Evolutionary conservation across 2,113 vertebrate species (phyloP).

Genomic region (Hypanus sabinus): DNA sequence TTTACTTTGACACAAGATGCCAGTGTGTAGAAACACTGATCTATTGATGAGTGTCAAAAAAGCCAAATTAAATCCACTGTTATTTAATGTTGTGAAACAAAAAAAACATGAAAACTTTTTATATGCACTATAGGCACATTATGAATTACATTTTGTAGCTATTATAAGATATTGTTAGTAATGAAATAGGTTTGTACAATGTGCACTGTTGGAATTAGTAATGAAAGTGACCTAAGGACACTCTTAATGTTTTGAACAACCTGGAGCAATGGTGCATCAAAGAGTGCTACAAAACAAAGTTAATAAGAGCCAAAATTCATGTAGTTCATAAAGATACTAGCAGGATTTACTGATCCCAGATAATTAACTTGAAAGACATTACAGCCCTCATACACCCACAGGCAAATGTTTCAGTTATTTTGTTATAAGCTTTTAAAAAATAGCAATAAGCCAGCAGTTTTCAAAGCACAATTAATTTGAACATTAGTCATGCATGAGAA

Average conservation of each 20-base stretch:
- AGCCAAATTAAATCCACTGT: no score
- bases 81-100: no score
- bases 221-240: background rate
- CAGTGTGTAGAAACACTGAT: no score
- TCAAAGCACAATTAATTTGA: background rate
- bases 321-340: background rate
- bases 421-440: background rate
- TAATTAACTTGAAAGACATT: background rate
- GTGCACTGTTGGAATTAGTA: background rate
- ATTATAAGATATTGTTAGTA: background rate
- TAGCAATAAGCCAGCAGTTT: background rate
- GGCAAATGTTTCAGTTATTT: background rate
- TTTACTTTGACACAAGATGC: no score
- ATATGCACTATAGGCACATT: no score
- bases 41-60: no score
- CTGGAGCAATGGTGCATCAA: background rate
- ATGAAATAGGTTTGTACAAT: background rate
- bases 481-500: slow-evolving; percentile 6
- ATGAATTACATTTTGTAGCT: background rate
- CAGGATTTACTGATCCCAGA: background rate
- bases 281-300: no score
- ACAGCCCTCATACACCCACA: background rate
- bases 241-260: no score
- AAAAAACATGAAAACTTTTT: no score
- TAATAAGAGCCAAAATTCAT: background rate